Evolutionary conservation across 2,113 vertebrate genomes (phyloP).

Genomic region (Riparia riparia): DNA sequence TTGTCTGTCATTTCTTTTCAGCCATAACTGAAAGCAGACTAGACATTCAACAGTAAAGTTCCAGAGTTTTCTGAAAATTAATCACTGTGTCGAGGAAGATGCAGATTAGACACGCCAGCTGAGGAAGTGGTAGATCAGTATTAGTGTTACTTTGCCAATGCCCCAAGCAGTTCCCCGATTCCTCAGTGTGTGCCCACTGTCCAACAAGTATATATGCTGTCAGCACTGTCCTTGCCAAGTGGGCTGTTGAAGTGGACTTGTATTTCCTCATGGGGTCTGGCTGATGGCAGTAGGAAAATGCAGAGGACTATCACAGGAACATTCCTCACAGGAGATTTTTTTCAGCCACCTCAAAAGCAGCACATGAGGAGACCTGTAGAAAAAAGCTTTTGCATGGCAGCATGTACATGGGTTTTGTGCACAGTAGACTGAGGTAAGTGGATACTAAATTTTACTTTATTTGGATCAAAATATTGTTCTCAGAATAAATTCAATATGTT

Average conservation of each 20-base stretch:
- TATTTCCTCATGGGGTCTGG: not conserved
- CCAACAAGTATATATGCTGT: fast-evolving
- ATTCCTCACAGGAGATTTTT: not conserved
- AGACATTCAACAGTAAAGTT: not conserved
- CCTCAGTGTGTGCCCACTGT: fast-evolving
- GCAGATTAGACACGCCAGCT: fast-evolving
- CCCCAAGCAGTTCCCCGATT: not conserved
- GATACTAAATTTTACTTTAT: not conserved
- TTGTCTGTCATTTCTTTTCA: not conserved
- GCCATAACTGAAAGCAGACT: not conserved
- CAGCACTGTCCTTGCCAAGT: not conserved
- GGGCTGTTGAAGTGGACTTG: not conserved
- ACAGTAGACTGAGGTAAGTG: not conserved
- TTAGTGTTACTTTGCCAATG: not conserved
- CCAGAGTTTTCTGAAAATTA: not conserved
- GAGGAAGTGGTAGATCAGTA: not conserved
- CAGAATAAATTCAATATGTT: not conserved
- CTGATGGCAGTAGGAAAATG: not conserved
- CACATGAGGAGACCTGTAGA: not conserved
- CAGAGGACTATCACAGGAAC: not conserved
- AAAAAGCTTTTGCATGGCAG: not conserved
- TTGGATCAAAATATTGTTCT: not conserved
- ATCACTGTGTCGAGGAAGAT: not conserved
- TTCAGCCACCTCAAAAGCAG: not conserved
- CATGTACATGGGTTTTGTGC: not conserved